Conservation (phyloP, 2,797 vertebrate genomes). For the Falco berigora region DNA sequence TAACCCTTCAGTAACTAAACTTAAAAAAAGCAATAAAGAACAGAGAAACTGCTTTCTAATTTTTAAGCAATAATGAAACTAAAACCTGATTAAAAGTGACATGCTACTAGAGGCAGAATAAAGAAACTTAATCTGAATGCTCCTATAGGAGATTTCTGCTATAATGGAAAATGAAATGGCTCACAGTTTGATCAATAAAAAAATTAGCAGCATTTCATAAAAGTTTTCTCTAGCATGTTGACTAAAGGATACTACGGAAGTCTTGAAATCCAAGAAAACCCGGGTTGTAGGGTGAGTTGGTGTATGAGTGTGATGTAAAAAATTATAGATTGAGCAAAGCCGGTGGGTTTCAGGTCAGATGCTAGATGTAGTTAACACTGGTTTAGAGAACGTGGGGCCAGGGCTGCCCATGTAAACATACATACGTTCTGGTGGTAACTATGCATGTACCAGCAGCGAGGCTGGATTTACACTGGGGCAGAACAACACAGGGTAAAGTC, state of each 20-base stretch:
- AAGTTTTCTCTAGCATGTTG: constrained; percentile 60
- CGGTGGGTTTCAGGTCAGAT: neutral
- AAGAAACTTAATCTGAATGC: constrained; percentile 56
- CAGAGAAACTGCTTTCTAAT: constrained; percentile 53
- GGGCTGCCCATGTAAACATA: neutral
- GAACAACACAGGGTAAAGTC: neutral
- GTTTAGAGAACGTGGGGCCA: neutral
- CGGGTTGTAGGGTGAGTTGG: neutral
- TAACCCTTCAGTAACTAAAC: constrained; percentile 64
- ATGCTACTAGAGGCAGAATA: constrained; percentile 64
- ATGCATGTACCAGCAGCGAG: neutral
- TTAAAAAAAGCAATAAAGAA: constrained; percentile 62
- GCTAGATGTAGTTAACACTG: neutral
- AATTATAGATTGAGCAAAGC: neutral
- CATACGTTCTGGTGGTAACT: neutral
- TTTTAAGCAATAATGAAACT: constrained; percentile 60
- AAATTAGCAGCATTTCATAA: constrained; percentile 77
- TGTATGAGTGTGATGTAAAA: neutral
- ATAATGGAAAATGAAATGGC: constrained; percentile 73
- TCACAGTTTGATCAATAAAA: constrained; percentile 75
- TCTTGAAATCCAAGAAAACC: constrained; percentile 34
- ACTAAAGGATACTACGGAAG: constrained; percentile 2
- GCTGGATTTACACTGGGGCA: neutral
- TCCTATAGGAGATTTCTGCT: constrained; percentile 68
- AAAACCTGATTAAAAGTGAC: constrained; percentile 74